Conservation (phyloP, 2,888 invertebrate species). For the Exocentrus adspersus region DNA sequence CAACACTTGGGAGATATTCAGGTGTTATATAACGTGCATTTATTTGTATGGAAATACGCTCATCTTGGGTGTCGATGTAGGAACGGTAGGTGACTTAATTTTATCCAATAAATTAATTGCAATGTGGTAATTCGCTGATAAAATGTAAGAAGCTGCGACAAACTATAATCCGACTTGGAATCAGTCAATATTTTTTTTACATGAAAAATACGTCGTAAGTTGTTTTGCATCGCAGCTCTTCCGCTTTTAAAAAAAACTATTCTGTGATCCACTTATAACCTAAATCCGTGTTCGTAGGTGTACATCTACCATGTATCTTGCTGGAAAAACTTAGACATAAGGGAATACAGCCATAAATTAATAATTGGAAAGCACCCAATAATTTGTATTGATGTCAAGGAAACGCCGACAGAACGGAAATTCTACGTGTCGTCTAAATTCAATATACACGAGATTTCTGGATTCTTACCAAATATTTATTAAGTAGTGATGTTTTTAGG, state of each 20-base stretch:
- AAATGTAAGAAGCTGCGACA: too few relatives aligned
- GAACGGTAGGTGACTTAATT: constrained; percentile 53
- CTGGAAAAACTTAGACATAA: constrained; percentile 60
- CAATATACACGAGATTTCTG: constrained; percentile 57
- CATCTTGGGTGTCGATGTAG: constrained; percentile 58
- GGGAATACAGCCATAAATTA: constrained; percentile 55
- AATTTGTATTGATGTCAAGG: constrained; percentile 57
- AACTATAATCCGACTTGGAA: too few relatives aligned
- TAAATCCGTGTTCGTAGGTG: constrained; percentile 51
- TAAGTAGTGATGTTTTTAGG: constrained; percentile 15
- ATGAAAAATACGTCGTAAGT: too few relatives aligned
- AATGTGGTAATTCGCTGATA: too few relatives aligned
- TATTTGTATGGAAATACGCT: constrained; percentile 61
- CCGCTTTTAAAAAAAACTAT: too few relatives aligned
- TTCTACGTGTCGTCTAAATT: constrained; percentile 60
- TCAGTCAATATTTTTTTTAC: too few relatives aligned
- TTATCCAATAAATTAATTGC: not conserved
- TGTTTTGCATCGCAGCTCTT: too few relatives aligned
- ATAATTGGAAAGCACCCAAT: constrained; percentile 60
- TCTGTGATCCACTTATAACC: too few relatives aligned
- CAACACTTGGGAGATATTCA: constrained; percentile 58
- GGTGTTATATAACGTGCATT: constrained; percentile 59
- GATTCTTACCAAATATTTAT: constrained; percentile 47
- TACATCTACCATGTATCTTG: constrained; percentile 60
- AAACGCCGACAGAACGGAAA: constrained; percentile 53